Base-by-base conservation (phyloP, 2,888 invertebrate genomes). In the Dicroscelio sp. region DNA sequence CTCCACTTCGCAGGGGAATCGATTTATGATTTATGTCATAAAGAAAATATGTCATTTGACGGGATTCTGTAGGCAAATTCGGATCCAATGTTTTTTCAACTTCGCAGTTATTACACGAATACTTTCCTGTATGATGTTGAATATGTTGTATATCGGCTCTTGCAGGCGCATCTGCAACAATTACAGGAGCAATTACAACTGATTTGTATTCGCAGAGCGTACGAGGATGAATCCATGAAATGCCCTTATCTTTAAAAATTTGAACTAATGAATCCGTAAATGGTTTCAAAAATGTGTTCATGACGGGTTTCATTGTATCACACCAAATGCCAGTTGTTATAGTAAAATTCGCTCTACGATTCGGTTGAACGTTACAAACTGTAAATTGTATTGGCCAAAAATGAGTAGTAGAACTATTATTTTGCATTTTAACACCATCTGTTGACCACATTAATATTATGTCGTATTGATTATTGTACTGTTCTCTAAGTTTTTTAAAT, bases 361-460 rank as follows among this genome's bases (percentile, higher is more conserved):
- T 38, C 14, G 33, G 60, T 20, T 48, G 82, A 25, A 82, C 73
- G 55, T 80, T 55, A 23, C 80, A 82, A 17, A 87, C 27, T 38
- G 82, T 76, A 8, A 85, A 5, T 67, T 85, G 85, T 23, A 85
- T 0, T 14, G 85, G 85, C 85, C 85, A 84, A 38, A 84, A 84
- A 65, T 48, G 2, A 30, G 75, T 20, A 17, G 14, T 5, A 38
- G 73, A 84, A 85, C 84, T 85, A 67, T 76, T 65, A 58, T 27
- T 43, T 14, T 65, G 25, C 30, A 33, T 23, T 8, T 52, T 60
- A 25, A 86, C 79, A 12, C 79, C 79, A 73, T 86, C 86, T 0
- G 65, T 73, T 6, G 86, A 58, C 60, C 58, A 80, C 80, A 80
- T 87, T 23, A 87, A 55, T 23, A 87, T 60, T 31, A 86, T 31